Conservation (phyloP, 2,113 vertebrate genomes). For the Tiliqua scincoides region DNA sequence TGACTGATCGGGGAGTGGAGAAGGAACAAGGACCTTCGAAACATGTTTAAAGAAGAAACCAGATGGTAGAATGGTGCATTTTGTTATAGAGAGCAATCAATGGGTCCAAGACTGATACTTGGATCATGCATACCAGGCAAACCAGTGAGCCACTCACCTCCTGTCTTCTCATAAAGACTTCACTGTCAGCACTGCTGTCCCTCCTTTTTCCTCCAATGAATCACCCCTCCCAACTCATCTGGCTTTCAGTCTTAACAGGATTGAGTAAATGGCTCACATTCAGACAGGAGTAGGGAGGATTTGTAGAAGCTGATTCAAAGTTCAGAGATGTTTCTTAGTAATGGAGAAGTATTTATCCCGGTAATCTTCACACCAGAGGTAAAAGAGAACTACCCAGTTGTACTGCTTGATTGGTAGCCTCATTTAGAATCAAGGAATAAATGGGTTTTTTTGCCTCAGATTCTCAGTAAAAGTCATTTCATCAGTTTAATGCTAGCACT, state of each 20-base stretch:
- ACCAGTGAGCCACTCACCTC: slow-evolving; percentile 50
- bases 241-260: slow-evolving; percentile 67
- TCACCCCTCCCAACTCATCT: slow-evolving; percentile 58
- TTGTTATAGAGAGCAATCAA: slow-evolving; percentile 52
- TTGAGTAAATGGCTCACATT: slow-evolving; percentile 70
- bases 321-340: too few species aligned
- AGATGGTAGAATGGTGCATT: slow-evolving; percentile 67
- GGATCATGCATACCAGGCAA: slow-evolving; percentile 55
- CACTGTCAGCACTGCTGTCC: slow-evolving; percentile 24
- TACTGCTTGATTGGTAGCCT: too few species aligned
- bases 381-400: too few species aligned
- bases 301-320: neutral
- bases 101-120: slow-evolving; percentile 37
- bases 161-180: slow-evolving; percentile 12
- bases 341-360: too few species aligned
- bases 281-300: slow-evolving; percentile 54
- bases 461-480: too few species aligned
- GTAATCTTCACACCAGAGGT: too few species aligned
- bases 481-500: too few species aligned
- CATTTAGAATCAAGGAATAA: too few species aligned
- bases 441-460: too few species aligned
- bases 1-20: slow-evolving; percentile 5
- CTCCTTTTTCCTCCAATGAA: slow-evolving; percentile 50
- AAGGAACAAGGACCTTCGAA: slow-evolving; percentile 23
- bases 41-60: slow-evolving; percentile 63